Conservation (phyloP, 2,797 vertebrate species). For the Megalops cyprinoides region DNA sequence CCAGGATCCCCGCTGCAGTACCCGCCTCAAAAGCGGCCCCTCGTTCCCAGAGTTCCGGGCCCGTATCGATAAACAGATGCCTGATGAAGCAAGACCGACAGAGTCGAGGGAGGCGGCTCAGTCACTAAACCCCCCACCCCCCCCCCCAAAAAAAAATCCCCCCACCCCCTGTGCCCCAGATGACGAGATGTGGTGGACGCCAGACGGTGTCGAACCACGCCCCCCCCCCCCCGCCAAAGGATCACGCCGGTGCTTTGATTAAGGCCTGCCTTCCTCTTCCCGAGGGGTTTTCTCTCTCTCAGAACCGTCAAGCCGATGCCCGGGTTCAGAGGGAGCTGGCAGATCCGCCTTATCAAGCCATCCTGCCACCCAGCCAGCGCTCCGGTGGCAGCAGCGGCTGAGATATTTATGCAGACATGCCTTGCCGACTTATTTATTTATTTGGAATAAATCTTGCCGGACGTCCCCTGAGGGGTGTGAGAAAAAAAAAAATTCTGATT, state of each 20-base stretch:
- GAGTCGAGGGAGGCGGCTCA: neutral
- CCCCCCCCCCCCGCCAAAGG: neutral
- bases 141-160: too few relatives aligned
- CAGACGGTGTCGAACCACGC: neutral
- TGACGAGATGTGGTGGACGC: neutral
- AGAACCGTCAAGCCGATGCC: neutral
- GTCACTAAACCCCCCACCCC: neutral
- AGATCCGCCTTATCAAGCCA: slow-evolving; percentile 22
- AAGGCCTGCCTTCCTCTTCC: neutral
- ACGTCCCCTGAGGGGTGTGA: neutral
- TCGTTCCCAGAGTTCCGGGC: neutral
- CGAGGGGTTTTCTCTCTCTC: neutral
- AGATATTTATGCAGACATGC: slow-evolving; percentile 33
- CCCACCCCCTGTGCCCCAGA: slow-evolving; percentile 12
- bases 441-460: slow-evolving; percentile 6
- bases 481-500: neutral
- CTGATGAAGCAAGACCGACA: neutral
- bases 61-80: neutral
- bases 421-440: slow-evolving; percentile 30
- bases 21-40: neutral
- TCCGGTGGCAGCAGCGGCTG: neutral
- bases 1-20: neutral
- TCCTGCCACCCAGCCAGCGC: neutral
- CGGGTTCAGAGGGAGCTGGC: slow-evolving; percentile 1
- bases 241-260: slow-evolving; percentile 17